phyloP scores from a whole-genome alignment of 2,797 vertebrate species.

The Acanthornis magna region DNA sequence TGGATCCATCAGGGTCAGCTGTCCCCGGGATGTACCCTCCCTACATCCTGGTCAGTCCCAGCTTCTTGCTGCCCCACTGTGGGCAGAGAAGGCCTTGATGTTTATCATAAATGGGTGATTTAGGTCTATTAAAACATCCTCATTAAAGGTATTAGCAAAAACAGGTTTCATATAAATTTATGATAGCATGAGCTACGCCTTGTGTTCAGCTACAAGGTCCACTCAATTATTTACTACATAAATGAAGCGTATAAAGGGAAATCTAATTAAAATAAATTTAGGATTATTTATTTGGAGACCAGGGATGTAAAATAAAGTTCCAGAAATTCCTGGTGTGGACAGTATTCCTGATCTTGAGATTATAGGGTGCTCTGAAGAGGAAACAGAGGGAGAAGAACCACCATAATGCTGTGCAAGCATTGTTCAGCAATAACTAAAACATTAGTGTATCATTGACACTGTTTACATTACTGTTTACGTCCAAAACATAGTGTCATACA shows the following conservation, averaged over 20 bases:
- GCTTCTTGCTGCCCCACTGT: background rate
- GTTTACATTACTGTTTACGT: background rate
- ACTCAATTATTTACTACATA: background rate
- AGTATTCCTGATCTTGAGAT: background rate
- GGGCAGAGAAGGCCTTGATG: background rate
- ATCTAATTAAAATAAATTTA: background rate
- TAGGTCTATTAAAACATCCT: background rate
- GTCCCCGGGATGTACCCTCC: background rate
- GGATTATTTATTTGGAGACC: background rate
- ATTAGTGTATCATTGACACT: too few relatives aligned
- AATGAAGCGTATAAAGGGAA: background rate
- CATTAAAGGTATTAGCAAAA: background rate
- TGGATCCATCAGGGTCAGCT: background rate
- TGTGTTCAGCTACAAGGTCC: background rate
- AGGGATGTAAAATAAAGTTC: background rate
- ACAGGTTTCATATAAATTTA: background rate
- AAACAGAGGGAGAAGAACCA: background rate
- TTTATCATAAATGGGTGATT: background rate
- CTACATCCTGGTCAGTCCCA: background rate
- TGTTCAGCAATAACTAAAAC: background rate
- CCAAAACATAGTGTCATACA: background rate
- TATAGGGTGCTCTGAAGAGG: background rate
- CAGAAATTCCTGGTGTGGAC: background rate
- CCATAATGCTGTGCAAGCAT: background rate
- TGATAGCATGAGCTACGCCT: background rate